A percentile compares a stretch with the other conserved stretches of the same genome.
Evolutionary conservation across 2,113 vertebrate species (phyloP).

Genomic region (Salvelinus sp.): DNA sequence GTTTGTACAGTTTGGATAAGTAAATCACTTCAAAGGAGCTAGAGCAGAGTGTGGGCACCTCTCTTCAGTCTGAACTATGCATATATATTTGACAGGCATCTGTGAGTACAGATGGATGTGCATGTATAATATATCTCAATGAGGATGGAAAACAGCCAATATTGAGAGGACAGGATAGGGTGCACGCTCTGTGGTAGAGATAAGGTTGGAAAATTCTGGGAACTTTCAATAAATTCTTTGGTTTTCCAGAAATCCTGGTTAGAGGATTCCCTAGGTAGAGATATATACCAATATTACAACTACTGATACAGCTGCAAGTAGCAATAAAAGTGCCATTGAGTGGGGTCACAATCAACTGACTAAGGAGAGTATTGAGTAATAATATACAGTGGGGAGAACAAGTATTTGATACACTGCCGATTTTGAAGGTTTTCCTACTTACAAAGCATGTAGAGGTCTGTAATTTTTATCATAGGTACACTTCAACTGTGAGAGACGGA

Average conservation of each 20-base stretch:
- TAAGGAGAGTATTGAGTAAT: background rate
- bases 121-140: constrained; percentile 62
- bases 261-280: background rate
- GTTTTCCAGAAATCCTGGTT: background rate
- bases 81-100: constrained; percentile 64
- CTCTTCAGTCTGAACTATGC: constrained; percentile 55
- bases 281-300: background rate
- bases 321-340: background rate
- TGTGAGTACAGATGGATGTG: constrained; percentile 63
- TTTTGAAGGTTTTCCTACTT: too few relatives aligned
- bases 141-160: constrained; percentile 42
- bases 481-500: too few relatives aligned
- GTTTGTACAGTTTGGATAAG: constrained; percentile 42
- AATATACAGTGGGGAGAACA: too few relatives aligned
- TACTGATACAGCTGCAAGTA: background rate
- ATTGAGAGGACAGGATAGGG: background rate
- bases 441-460: too few relatives aligned
- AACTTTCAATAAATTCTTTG: too few relatives aligned
- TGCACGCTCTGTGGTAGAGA: background rate
- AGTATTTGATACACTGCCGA: too few relatives aligned
- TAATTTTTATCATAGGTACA: too few relatives aligned
- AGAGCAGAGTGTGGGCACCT: constrained; percentile 45
- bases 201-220: background rate
- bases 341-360: too few relatives aligned
- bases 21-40: constrained; percentile 54